Percentiles rank a stretch among this genome's conserved stretches.
Evolutionary conservation across 2,113 vertebrate genomes (phyloP).

Genomic region (Hyaena hyaena): DNA sequence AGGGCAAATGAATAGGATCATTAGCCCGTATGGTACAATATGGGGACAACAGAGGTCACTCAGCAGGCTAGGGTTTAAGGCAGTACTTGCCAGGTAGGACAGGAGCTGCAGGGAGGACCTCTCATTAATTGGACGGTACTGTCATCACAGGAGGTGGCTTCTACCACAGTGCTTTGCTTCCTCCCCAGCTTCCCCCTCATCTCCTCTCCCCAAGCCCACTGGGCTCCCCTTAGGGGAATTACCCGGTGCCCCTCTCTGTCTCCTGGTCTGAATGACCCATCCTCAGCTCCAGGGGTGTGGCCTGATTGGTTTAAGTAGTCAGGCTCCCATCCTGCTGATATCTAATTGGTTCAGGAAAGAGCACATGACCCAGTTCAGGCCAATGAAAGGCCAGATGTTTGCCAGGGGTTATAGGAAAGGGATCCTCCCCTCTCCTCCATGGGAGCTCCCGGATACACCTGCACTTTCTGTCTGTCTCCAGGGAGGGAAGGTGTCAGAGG

Average conservation of each 20-base stretch:
- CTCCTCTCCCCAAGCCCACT: background rate
- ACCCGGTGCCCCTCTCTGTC: no score
- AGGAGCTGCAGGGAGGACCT: background rate
- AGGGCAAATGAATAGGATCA: no score
- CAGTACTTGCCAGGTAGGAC: background rate
- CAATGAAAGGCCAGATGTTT: background rate
- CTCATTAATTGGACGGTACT: background rate
- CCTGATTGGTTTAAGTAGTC: background rate
- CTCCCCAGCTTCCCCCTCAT: background rate
- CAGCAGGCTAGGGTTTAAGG: background rate
- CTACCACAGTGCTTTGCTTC: background rate
- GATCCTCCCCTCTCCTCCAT: background rate
- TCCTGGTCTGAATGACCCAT: no score
- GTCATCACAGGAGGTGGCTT: rapidly evolving
- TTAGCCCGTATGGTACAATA: no score
- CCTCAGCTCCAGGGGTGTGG: background rate
- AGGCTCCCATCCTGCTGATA: background rate
- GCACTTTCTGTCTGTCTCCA: background rate
- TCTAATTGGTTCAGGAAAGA: background rate
- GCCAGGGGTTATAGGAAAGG: background rate
- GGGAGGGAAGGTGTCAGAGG: no score
- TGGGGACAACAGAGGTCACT: rapidly evolving
- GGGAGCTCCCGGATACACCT: background rate
- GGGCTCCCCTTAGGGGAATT: background rate
- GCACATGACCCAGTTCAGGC: background rate